phyloP scores from a whole-genome alignment of 2,113 vertebrate species.

The Potamarius usumacintae region DNA sequence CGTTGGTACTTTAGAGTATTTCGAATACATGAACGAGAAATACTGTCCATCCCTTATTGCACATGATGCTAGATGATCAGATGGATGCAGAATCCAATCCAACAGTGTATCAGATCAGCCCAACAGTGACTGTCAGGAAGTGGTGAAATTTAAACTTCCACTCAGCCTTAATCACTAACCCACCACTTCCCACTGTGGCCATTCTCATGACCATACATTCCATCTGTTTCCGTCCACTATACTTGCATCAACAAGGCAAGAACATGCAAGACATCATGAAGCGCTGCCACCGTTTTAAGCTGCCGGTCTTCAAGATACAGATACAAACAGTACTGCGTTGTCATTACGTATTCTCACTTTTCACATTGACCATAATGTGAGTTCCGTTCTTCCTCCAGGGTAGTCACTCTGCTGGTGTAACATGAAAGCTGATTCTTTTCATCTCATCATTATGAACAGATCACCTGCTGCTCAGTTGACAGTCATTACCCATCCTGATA shows the following conservation, averaged over 20 bases:
- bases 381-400: constrained; percentile 23
- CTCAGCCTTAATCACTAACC: neutral
- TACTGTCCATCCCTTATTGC: neutral
- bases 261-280: neutral
- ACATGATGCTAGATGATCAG: neutral
- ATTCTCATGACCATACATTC: neutral
- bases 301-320: neutral
- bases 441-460: constrained; percentile 1
- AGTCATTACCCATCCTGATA: constrained; percentile 13
- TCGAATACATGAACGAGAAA: neutral
- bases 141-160: neutral
- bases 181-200: neutral
- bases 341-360: neutral
- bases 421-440: constrained; percentile 30
- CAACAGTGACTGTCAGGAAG: neutral
- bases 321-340: neutral
- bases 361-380: neutral
- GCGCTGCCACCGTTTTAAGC: neutral
- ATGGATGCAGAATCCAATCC: neutral
- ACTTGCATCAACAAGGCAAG: neutral
- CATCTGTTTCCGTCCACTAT: neutral
- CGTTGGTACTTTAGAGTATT: neutral
- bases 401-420: constrained; percentile 5
- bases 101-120: neutral
- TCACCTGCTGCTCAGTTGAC: neutral